Base-by-base conservation (phyloP, 35 echinoderm and acorn worm species). In the Lytechinus pictus region DNA sequence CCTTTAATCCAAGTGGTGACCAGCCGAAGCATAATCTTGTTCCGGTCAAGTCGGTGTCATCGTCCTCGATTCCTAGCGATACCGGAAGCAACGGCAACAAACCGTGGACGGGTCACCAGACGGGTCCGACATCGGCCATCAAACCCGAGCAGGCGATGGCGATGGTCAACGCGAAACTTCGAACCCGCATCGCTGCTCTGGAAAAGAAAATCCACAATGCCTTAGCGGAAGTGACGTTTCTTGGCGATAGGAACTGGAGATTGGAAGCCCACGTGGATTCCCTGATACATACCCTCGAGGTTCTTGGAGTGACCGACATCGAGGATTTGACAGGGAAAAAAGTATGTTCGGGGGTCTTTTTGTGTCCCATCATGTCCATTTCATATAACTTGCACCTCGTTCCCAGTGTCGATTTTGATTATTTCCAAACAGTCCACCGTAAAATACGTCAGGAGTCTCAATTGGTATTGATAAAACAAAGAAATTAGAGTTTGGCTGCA, bases 231-330 rank as follows among this genome's bases (percentile, higher is more conserved):
- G 89, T 96, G 92, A 97, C 97, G 28, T 98, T 98, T 87, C 90
- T 97, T 21, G 97, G 97, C 13, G 97, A 98, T 86, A 24, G 97
- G 27, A 98, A 98, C 58, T 98, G 96, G 96, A 93, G 97, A n/a
- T 55, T 98, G 92, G 97, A 98, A 86, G 97, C 97, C 9, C 97
- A 97, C 94, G 95, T 98, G 28, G 97, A 98, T 66, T 98, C 96
- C 87, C 89, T 98, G 27, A 96, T 98, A 19, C 94, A 98, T 86
- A 98, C 97, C 54, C 60, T 98, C 19, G 95, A 97, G 91, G 94
- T 95, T 57, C 87, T 98, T 89, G 94, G 95, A 16, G 95, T 98
- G 57, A 97, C 97, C 2, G 94, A 97, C n/a, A 95, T 98, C 27
- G 96, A 96, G 52, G 97, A 98, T 55, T 94, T 98, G 52, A 96